Percentiles rank a stretch among this genome's conserved stretches.
Evolutionary conservation across 2,797 vertebrate species (phyloP).

Genomic region (Sebastes jordani): DNA sequence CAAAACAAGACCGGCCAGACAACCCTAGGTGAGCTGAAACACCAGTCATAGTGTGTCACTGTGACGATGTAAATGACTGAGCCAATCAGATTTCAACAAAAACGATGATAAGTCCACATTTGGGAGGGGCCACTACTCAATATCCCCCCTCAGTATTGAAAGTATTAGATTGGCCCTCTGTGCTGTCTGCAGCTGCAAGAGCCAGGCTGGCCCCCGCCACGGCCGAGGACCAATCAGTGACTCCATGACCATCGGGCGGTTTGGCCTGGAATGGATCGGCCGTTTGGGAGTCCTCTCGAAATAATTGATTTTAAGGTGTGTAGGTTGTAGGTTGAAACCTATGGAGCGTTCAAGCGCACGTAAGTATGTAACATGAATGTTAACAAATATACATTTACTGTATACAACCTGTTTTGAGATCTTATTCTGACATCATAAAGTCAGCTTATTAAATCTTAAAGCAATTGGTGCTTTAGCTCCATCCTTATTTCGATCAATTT

Average conservation of each 20-base stretch:
- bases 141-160: no score
- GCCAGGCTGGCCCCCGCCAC: not conserved
- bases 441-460: not conserved
- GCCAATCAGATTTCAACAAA: no score
- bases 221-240: accelerated
- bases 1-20: no score
- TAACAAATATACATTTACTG: not conserved
- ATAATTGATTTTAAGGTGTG: not conserved
- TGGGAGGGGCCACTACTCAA: no score
- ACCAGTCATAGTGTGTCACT: no score
- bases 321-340: not conserved
- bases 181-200: not conserved
- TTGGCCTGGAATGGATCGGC: no score
- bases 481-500: not conserved
- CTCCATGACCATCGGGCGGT: not conserved
- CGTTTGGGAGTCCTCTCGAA: no score
- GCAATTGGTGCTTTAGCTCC: not conserved
- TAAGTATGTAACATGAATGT: not conserved
- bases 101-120: no score
- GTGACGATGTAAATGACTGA: no score
- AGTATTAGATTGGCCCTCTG: not conserved
- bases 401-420: not conserved
- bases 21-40: no score
- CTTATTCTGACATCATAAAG: not conserved
- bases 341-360: not conserved